A percentile compares a stretch with the other conserved stretches of the same genome.
These are phyloP conservation scores for Daubentonia madagascariensis DNA, from an alignment of 2,113 vertebrate genomes.

Conservation along the genomic window DNA sequence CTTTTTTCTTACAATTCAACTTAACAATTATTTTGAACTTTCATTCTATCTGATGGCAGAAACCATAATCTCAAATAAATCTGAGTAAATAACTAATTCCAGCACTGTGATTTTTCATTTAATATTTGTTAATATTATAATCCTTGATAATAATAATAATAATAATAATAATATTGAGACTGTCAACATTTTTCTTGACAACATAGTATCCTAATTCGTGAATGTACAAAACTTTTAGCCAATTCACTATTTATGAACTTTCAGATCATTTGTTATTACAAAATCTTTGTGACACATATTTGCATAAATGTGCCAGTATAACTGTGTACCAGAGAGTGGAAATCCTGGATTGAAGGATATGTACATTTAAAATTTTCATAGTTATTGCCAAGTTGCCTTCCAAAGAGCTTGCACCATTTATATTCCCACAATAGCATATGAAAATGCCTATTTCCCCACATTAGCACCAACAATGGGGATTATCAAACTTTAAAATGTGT, in stretches of 20 bases:
- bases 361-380: background rate
- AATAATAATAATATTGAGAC: background rate
- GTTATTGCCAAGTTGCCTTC: background rate
- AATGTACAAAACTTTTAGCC: background rate
- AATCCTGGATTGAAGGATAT: background rate
- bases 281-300: background rate
- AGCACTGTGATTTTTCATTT: background rate
- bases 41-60: background rate
- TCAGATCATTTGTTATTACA: background rate
- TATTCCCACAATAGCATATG: background rate
- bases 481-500: conserved; percentile 11
- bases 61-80: conserved; percentile 26
- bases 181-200: background rate
- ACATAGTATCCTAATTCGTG: background rate
- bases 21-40: conserved; percentile 32
- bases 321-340: background rate
- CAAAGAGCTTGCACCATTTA: background rate
- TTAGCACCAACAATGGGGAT: background rate
- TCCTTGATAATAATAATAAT: background rate
- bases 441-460: background rate
- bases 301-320: background rate
- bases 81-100: background rate
- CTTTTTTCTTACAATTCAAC: background rate
- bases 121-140: conserved; percentile 2
- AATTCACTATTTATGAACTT: background rate